These are phyloP conservation scores for Dicrurus megarhynchus DNA, from an alignment of 2,113 vertebrate species.

Conservation along the genomic window DNA sequence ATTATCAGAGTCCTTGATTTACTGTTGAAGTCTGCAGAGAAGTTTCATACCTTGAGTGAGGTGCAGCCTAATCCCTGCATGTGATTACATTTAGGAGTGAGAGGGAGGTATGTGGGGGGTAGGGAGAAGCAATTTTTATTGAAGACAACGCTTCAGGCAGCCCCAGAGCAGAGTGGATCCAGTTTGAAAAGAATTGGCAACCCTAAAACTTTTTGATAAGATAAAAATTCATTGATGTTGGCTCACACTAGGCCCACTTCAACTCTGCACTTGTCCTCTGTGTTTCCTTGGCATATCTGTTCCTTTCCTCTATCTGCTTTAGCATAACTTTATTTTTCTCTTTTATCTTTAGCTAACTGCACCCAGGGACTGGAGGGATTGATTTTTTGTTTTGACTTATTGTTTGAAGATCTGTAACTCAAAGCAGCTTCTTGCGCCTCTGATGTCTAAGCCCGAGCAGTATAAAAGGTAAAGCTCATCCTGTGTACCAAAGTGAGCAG, in stretches of 20 bases:
- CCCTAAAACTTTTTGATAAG: constrained; percentile 79
- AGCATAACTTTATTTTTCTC: constrained; percentile 86
- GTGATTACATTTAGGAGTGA: constrained; percentile 37
- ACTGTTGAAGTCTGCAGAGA: constrained; percentile 52
- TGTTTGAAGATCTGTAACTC: constrained; percentile 96
- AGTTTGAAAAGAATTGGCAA: constrained; percentile 73
- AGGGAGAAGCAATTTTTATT: constrained; percentile 26
- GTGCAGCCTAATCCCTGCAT: constrained; percentile 54
- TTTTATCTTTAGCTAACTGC: constrained; percentile 89
- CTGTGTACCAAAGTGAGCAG: constrained; percentile 69
- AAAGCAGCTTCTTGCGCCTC: constrained; percentile 88
- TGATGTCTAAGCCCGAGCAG: constrained; percentile 88
- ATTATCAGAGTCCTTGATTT: constrained; percentile 65
- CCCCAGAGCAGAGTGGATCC: constrained; percentile 63
- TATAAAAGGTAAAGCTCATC: constrained; percentile 90
- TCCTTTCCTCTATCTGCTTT: constrained; percentile 74
- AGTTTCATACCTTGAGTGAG: constrained; percentile 57
- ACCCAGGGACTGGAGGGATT: constrained; percentile 83
- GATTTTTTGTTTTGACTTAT: constrained; percentile 96
- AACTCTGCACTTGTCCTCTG: constrained; percentile 73
- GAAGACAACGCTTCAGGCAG: constrained; percentile 70
- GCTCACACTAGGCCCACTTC: constrained; percentile 72
- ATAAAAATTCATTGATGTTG: constrained; percentile 81
- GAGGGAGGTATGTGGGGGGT: not conserved
- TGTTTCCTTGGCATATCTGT: constrained; percentile 71